Evolutionary conservation across 1,140 invertebrate genomes (phyloP).

Genomic region (Palaemon carinicauda): DNA sequence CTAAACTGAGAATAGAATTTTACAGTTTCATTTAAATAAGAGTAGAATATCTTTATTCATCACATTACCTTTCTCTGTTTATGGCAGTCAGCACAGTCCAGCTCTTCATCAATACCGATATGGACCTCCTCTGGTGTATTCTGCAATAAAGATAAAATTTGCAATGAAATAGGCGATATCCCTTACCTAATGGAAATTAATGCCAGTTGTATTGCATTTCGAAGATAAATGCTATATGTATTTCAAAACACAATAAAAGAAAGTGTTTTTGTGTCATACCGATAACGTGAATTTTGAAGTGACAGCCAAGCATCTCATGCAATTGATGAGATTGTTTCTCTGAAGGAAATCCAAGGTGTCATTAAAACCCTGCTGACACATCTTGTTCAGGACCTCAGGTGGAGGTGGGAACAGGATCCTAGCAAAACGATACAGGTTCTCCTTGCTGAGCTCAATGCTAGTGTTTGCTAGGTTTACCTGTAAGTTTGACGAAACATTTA

Average conservation of each 20-base stretch:
- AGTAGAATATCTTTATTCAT: neutral
- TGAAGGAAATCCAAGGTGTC: conserved; percentile 93
- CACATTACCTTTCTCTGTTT: conserved; percentile 18
- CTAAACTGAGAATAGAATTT: too few relatives aligned
- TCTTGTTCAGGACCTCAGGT: conserved; percentile 87
- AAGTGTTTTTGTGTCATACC: neutral
- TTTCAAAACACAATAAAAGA: neutral
- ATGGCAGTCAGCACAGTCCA: conserved; percentile 43
- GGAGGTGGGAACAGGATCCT: conserved; percentile 94
- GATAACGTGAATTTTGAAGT: conserved; percentile 81
- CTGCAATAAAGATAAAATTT: neutral
- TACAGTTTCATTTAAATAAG: too few relatives aligned
- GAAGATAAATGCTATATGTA: neutral
- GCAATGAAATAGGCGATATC: too few relatives aligned
- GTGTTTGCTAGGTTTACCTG: conserved; percentile 93
- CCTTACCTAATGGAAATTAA: too few relatives aligned
- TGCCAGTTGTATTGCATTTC: neutral
- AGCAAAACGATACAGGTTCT: conserved; percentile 91
- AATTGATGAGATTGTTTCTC: conserved; percentile 88
- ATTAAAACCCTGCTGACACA: conserved; percentile 98
- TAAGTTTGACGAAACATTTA: conserved; percentile 61
- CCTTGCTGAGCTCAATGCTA: conserved; percentile 89
- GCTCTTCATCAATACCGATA: neutral
- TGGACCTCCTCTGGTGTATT: neutral
- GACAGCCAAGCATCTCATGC: conserved; percentile 82